phyloP scores from a whole-genome alignment of 2,113 vertebrate species.

The Hystrix brachyura region DNA sequence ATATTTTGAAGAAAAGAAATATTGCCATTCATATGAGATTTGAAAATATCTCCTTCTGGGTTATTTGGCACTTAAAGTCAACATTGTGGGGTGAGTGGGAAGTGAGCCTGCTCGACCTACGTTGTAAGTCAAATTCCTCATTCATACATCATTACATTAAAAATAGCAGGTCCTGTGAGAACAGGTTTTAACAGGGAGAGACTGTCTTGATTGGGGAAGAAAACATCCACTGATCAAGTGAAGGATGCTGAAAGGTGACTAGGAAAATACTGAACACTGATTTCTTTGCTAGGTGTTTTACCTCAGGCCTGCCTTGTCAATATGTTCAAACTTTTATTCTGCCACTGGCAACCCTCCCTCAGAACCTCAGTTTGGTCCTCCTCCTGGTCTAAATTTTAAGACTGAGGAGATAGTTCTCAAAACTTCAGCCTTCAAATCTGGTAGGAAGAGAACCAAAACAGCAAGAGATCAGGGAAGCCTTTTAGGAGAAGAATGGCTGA shows the following conservation, averaged over 20 bases:
- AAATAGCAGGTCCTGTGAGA: neutral
- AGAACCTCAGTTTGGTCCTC: neutral
- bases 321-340: slow-evolving; percentile 43
- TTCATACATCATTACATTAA: slow-evolving; percentile 40
- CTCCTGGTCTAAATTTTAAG: neutral
- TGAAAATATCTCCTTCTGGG: neutral
- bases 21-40: neutral
- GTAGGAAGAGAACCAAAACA: slow-evolving; percentile 27
- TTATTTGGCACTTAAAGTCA: slow-evolving; percentile 6
- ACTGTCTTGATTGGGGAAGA: neutral
- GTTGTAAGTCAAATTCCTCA: neutral
- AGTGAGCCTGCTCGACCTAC: neutral
- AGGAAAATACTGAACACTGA: slow-evolving; percentile 17
- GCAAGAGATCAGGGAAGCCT: neutral
- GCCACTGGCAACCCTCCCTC: neutral
- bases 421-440: neutral
- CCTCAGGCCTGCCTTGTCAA: neutral
- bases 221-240: slow-evolving; percentile 55
- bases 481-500: neutral
- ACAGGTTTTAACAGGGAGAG: neutral
- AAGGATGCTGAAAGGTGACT: neutral
- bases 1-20: slow-evolving; percentile 26
- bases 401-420: neutral
- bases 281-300: neutral
- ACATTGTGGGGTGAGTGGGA: neutral